Conservation (phyloP, 2,888 invertebrate species). For the Drosophila bunnanda region DNA sequence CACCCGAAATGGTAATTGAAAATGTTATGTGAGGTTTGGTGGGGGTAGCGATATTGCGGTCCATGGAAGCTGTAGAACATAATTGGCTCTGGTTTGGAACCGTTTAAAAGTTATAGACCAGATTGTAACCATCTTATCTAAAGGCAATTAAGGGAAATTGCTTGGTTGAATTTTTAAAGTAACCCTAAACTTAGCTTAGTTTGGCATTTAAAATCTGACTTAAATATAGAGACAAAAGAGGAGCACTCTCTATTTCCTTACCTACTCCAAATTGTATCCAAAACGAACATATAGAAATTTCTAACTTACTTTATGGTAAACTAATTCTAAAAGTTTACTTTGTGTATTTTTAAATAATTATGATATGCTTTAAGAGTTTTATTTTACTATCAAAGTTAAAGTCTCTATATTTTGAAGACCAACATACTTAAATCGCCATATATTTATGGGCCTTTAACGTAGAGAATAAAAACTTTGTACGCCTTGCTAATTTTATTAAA, state of each 20-base stretch:
- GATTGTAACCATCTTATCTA: slow-evolving; percentile 16
- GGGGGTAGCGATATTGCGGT: slow-evolving; percentile 26
- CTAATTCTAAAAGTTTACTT: too few species aligned
- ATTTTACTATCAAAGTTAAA: too few species aligned
- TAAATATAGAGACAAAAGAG: background rate
- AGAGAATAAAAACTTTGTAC: background rate
- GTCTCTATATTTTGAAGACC: background rate
- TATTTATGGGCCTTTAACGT: too few species aligned
- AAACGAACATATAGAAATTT: too few species aligned
- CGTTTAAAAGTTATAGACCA: slow-evolving; percentile 37
- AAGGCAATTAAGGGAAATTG: slow-evolving; percentile 1
- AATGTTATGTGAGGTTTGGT: slow-evolving; percentile 34
- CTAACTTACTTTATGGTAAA: too few species aligned
- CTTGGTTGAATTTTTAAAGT: slow-evolving; percentile 1
- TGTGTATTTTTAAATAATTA: too few species aligned
- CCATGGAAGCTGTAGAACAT: slow-evolving; percentile 25
- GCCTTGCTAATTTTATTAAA: background rate
- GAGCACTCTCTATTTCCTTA: background rate
- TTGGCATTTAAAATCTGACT: background rate
- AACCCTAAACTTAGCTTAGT: background rate
- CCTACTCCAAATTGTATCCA: too few species aligned
- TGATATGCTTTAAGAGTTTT: too few species aligned
- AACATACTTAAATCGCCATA: background rate
- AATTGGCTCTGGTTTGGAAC: slow-evolving; percentile 34
- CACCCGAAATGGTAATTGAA: slow-evolving; percentile 45